Percentiles rank a stretch among this genome's conserved stretches.
These are phyloP conservation scores for Dolichopus griseipennis DNA, from an alignment of 2,888 invertebrate genomes.

Conservation along the genomic window DNA sequence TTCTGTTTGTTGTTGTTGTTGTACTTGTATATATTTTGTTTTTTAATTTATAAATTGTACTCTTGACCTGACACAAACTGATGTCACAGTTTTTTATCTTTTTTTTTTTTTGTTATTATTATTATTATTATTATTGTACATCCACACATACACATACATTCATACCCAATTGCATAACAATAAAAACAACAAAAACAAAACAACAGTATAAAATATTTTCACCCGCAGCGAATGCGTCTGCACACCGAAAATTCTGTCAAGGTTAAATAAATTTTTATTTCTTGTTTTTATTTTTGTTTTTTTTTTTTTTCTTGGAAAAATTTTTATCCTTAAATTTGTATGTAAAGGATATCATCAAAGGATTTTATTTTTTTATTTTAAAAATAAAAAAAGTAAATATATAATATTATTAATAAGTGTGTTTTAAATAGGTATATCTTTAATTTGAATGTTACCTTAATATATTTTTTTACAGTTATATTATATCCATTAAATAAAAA, in stretches of 20 bases:
- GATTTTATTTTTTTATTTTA: neutral
- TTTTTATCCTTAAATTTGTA: no score
- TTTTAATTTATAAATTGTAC: neutral
- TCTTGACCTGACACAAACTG: neutral
- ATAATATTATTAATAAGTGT: no score
- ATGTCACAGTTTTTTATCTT: neutral
- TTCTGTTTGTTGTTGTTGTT: no score
- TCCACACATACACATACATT: no score
- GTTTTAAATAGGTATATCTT: no score
- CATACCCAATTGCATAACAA: neutral
- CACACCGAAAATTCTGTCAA: neutral
- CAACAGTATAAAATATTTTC: neutral
- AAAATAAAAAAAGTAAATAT: no score
- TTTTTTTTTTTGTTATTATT: neutral
- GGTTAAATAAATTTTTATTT: neutral
- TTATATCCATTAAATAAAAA: no score
- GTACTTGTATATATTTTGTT: no score
- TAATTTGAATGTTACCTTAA: no score
- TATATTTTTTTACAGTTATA: no score
- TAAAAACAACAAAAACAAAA: neutral
- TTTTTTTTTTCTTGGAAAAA: no score
- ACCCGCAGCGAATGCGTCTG: neutral
- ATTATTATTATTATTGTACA: neutral
- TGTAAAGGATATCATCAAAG: no score
- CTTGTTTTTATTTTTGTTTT: neutral